Conservation (phyloP, 2,797 vertebrate genomes). For the Danio choprae region DNA sequence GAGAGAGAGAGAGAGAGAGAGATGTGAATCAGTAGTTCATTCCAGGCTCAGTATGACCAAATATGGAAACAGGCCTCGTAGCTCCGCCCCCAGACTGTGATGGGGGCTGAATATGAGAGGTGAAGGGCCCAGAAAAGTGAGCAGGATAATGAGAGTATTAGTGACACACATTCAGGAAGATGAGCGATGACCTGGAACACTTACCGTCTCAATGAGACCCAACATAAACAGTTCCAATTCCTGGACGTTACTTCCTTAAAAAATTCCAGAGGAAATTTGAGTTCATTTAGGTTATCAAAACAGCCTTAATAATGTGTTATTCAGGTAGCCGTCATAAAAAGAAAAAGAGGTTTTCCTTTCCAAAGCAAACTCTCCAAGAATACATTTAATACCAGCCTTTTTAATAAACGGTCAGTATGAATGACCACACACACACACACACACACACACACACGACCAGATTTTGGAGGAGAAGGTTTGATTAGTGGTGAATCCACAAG, state of each 20-base stretch:
- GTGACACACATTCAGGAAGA: conserved; percentile 27
- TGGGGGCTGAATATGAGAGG: conserved; percentile 23
- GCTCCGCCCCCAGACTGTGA: conserved; percentile 7
- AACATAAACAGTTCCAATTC: conserved; percentile 18
- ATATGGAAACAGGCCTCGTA: conserved; percentile 34
- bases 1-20: not conserved
- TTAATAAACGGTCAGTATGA: conserved; percentile 9
- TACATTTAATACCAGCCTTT: not conserved
- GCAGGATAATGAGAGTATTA: conserved; percentile 13
- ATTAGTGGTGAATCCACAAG: not conserved
- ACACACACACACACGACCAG: not conserved
- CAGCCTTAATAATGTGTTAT: not conserved
- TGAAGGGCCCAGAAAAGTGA: conserved; percentile 56
- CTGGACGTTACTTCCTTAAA: conserved; percentile 23
- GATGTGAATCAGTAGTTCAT: conserved; percentile 45
- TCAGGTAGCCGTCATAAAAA: not conserved
- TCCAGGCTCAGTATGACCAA: conserved; percentile 46
- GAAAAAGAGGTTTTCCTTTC: not conserved
- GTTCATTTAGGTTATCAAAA: conserved; percentile 1
- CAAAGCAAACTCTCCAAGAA: conserved; percentile 1
- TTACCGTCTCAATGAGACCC: not conserved
- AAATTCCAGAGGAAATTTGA: conserved; percentile 18
- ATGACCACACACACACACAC: not conserved
- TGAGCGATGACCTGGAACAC: conserved; percentile 14
- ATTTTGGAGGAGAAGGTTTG: not conserved